Conservation (phyloP, 2,113 vertebrate species). For the Oryzias woworae region DNA sequence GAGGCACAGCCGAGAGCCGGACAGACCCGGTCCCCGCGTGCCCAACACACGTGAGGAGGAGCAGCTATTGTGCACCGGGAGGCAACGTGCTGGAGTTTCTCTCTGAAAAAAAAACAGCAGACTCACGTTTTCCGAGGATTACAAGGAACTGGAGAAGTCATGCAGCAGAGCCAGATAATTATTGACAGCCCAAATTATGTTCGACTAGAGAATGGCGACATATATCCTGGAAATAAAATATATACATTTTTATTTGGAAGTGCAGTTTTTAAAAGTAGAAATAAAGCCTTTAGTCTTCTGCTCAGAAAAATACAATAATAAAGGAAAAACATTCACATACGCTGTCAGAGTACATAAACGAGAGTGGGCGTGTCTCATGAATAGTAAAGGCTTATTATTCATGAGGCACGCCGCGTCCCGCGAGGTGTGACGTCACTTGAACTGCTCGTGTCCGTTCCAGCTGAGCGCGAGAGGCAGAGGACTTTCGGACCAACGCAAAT, state of each 20-base stretch:
- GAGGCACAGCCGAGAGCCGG: conserved; percentile 35
- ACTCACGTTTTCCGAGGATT: conserved; percentile 78
- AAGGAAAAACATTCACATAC: conserved; percentile 30
- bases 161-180: conserved; percentile 20
- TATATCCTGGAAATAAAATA: not conserved
- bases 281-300: too few species aligned
- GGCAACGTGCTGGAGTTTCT: conserved; percentile 69
- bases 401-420: not conserved
- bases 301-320: conserved; percentile 8
- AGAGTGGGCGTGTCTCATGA: conserved; percentile 73
- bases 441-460: conserved; percentile 79
- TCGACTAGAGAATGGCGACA: not conserved
- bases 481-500: conserved; percentile 56
- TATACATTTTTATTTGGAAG: too few species aligned
- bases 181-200: not conserved
- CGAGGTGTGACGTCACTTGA: conserved; percentile 80
- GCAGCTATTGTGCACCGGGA: conserved; percentile 69
- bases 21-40: conserved; percentile 68
- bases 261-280: too few species aligned
- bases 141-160: conserved; percentile 58
- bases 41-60: conserved; percentile 73
- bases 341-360: conserved; percentile 59
- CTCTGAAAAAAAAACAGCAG: conserved; percentile 55
- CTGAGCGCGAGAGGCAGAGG: conserved; percentile 71
- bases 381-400: conserved; percentile 45